These are phyloP conservation scores for Pararge aegeria DNA, from an alignment of 1,140 invertebrate species.

Conservation along the genomic window DNA sequence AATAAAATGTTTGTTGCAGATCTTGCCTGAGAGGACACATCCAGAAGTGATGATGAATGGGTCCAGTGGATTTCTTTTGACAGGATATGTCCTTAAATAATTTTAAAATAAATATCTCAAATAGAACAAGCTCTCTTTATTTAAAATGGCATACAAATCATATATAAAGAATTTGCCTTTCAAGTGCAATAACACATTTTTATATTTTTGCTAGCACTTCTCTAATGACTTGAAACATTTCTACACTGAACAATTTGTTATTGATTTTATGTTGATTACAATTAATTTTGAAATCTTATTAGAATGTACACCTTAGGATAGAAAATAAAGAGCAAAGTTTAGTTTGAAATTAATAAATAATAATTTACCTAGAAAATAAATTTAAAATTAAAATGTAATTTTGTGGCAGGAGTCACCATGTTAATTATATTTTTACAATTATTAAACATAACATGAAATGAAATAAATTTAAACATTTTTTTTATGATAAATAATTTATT, in stretches of 20 bases:
- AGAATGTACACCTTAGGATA: background rate
- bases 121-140: slow-evolving; percentile 23
- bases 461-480: slow-evolving; percentile 14
- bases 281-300: background rate
- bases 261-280: background rate
- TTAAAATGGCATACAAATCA: slow-evolving; percentile 22
- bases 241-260: background rate
- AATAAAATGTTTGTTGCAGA: slow-evolving; percentile 55
- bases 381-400: background rate
- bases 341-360: background rate
- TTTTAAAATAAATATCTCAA: slow-evolving; percentile 20
- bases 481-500: slow-evolving; percentile 38
- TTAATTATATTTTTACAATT: background rate
- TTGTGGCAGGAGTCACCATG: slow-evolving; percentile 1
- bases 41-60: slow-evolving; percentile 75
- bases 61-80: slow-evolving; percentile 71
- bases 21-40: slow-evolving; percentile 73
- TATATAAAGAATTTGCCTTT: slow-evolving; percentile 18
- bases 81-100: slow-evolving; percentile 71
- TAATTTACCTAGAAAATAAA: background rate
- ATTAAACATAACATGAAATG: slow-evolving; percentile 2
- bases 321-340: background rate
- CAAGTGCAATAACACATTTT: slow-evolving; percentile 10
- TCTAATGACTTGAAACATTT: slow-evolving; percentile 13
- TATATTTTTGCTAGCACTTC: slow-evolving; percentile 12